phyloP scores from a whole-genome alignment of 2,113 vertebrate species.

The Corvus hawaiiensis region DNA sequence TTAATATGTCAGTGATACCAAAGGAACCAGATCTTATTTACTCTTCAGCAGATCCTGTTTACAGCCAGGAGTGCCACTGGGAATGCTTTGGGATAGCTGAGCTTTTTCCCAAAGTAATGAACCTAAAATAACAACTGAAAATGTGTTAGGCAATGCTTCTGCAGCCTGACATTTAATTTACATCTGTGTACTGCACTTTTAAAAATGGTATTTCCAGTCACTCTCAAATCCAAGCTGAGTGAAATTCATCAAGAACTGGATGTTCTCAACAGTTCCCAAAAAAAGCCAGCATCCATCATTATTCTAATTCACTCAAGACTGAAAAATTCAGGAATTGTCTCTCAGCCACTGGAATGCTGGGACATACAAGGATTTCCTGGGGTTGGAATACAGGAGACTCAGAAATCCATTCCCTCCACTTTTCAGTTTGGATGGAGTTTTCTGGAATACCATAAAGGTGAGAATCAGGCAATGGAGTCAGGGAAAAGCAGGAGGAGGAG shows the following conservation, averaged over 20 bases:
- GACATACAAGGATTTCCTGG: accelerated
- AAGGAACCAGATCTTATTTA: not conserved
- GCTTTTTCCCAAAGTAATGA: not conserved
- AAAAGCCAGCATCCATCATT: not conserved
- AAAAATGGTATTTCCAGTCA: not conserved
- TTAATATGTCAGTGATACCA: not conserved
- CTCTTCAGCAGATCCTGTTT: not conserved
- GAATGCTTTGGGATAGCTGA: not conserved
- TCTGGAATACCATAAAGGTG: not conserved
- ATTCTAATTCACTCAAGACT: not conserved
- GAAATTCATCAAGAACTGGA: not conserved
- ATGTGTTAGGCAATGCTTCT: not conserved
- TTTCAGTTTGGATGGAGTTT: not conserved
- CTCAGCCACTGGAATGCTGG: not conserved
- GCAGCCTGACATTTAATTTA: not conserved
- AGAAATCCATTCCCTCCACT: not conserved
- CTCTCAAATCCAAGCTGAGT: not conserved
- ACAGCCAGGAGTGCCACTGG: not conserved
- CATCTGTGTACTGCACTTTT: not conserved
- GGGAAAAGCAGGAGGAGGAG: not conserved
- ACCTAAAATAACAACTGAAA: not conserved
- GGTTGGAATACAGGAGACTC: not conserved
- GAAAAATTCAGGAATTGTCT: not conserved
- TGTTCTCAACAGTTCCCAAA: not conserved
- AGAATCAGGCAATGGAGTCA: not conserved